Base-by-base conservation (phyloP, 2,113 vertebrate genomes). In the Pituophis catenifer region DNA sequence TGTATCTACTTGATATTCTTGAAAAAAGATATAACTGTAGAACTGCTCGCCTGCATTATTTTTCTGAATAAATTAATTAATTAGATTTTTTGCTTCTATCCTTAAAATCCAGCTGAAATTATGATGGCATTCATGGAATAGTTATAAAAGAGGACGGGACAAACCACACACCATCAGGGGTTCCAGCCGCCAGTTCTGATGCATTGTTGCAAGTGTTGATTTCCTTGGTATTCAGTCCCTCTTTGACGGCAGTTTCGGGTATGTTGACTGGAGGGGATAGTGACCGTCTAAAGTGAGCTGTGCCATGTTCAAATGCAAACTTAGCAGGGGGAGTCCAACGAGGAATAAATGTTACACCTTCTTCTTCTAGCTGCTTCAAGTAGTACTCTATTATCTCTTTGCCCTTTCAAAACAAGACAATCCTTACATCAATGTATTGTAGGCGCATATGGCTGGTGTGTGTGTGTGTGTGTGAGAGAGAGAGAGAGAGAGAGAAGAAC, bases 311-410 rank as follows among this genome's bases (percentile, higher is more conserved):
- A 19, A 95, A 95, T 50, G 97, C 97, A 94, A 96, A 97, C 0
- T 96, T 90, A 65, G 95, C 88, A 13, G 97, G 94, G 2, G 98
- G 97, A 0, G 94, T 97, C 99, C 99, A 99, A 24, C 98, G 98
- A 93, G 99, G 99, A 94, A 99, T 94, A 33, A 95, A 98, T 1
- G 98, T 98, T 89, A 99, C 97, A 85, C 99, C 99, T 97, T 99
- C 99, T 26, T 98, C 98, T 75, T 99, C 98, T 94, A 99, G 93
- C 90, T 99, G 98, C 90, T 95, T 98, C 94, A 99, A 97, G 97
- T 99, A 99, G 97, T 99, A 98, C 81, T 99, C 99, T 2, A 99
- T 99, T 93, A 99, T 99, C 96, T 99, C 99, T 96, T 99, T 99
- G 52, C 99, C 99, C 99, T 99, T 96, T 11, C 92, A 96, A 96